Percentiles rank a stretch among this genome's conserved stretches.
These are phyloP conservation scores for Xiphorhynchus erythropygius DNA, from an alignment of 2,797 vertebrate genomes.

Conservation along the genomic window DNA sequence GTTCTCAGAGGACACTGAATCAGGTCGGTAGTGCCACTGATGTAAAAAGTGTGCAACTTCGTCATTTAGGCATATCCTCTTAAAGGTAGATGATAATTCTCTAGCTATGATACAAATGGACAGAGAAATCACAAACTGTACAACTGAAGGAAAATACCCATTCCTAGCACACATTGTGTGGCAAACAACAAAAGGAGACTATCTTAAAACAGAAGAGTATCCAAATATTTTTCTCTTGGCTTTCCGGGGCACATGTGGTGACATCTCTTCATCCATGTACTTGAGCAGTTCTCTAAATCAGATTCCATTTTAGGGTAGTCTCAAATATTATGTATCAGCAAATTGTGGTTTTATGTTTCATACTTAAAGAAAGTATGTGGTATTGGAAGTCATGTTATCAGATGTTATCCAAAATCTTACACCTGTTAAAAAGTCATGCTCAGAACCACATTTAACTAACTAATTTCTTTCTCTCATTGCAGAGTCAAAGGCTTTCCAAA, in stretches of 20 bases:
- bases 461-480: slow-evolving; percentile 9
- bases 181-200: slow-evolving; percentile 29
- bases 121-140: background rate
- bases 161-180: background rate
- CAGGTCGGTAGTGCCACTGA: background rate
- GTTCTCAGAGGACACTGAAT: background rate
- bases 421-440: background rate
- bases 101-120: background rate
- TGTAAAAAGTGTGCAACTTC: background rate
- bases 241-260: slow-evolving; percentile 25
- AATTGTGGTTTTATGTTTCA: slow-evolving; percentile 22
- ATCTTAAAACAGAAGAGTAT: slow-evolving; percentile 22
- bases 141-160: background rate
- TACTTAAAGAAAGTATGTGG: background rate
- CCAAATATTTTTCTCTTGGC: slow-evolving; percentile 16
- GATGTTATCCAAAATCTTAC: slow-evolving; percentile 24
- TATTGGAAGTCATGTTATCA: background rate
- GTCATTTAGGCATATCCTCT: background rate
- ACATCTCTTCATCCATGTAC: slow-evolving; percentile 5
- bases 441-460: slow-evolving; percentile 1
- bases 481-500: slow-evolving; percentile 30
- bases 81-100: background rate
- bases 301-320: slow-evolving; percentile 35
- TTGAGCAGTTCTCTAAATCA: slow-evolving; percentile 38
- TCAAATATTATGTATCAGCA: slow-evolving; percentile 28